A percentile compares a stretch with the other conserved stretches of the same genome.
phyloP scores from a whole-genome alignment of 2,888 invertebrate genomes.

The Ophioninae sp. region DNA sequence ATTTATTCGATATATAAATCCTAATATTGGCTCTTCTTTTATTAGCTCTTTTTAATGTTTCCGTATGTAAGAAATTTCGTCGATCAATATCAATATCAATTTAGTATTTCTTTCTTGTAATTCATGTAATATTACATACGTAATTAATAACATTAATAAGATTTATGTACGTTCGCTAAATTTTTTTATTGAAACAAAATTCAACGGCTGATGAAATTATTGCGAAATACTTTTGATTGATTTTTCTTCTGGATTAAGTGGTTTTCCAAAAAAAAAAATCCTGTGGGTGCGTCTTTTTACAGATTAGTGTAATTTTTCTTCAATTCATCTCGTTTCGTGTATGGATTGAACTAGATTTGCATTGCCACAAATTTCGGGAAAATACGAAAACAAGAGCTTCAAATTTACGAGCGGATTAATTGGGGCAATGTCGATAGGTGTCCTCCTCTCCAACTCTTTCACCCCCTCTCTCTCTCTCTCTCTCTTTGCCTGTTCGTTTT shows the following conservation, averaged over 20 bases:
- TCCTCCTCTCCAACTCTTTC: slow-evolving; percentile 1
- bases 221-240: neutral
- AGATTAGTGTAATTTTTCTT: neutral
- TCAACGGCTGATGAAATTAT: too few relatives aligned
- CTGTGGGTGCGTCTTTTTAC: neutral
- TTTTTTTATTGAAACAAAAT: too few relatives aligned
- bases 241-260: neutral
- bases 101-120: neutral
- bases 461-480: neutral
- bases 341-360: slow-evolving; percentile 17
- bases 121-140: neutral
- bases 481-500: slow-evolving; percentile 4
- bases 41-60: neutral
- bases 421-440: slow-evolving; percentile 30
- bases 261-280: neutral
- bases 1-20: neutral
- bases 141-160: too few relatives aligned
- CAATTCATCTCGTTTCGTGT: neutral
- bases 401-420: slow-evolving; percentile 56
- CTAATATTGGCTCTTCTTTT: neutral
- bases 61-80: neutral
- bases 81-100: neutral
- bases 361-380: neutral
- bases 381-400: slow-evolving; percentile 15
- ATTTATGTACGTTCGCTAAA: too few relatives aligned